These are phyloP conservation scores for Pyrocoelia pectoralis DNA, from an alignment of 2,888 invertebrate species.

Conservation along the genomic window DNA sequence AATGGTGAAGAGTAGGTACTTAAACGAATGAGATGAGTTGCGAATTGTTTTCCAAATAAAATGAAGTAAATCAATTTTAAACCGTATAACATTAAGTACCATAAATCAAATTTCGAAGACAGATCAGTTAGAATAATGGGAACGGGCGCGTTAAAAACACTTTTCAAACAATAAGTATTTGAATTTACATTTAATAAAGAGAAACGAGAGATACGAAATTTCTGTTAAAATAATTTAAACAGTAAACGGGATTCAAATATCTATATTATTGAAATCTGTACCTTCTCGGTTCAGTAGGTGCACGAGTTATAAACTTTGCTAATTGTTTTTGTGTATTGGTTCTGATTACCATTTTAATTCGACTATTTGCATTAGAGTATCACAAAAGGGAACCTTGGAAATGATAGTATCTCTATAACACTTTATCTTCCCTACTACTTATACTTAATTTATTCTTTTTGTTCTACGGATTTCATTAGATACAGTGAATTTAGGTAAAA, in stretches of 20 bases:
- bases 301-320: conserved; percentile 2
- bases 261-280: conserved; percentile 15
- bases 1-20: no score
- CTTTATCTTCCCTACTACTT: neutral
- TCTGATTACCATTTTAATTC: conserved; percentile 20
- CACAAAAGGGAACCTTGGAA: neutral
- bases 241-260: neutral
- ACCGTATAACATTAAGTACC: no score
- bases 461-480: neutral
- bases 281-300: neutral
- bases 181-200: neutral
- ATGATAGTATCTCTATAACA: neutral
- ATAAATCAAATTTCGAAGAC: no score
- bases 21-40: no score
- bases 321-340: conserved; percentile 18
- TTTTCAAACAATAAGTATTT: neutral
- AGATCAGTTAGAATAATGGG: no score
- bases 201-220: neutral
- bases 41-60: no score
- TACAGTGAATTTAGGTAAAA: no score
- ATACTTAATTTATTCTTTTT: neutral
- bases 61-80: no score
- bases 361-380: conserved; percentile 10
- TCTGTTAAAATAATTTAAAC: conserved; percentile 6
- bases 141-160: neutral